phyloP scores from a whole-genome alignment of 2,888 invertebrate species.

The Punctoribates punctum region DNA sequence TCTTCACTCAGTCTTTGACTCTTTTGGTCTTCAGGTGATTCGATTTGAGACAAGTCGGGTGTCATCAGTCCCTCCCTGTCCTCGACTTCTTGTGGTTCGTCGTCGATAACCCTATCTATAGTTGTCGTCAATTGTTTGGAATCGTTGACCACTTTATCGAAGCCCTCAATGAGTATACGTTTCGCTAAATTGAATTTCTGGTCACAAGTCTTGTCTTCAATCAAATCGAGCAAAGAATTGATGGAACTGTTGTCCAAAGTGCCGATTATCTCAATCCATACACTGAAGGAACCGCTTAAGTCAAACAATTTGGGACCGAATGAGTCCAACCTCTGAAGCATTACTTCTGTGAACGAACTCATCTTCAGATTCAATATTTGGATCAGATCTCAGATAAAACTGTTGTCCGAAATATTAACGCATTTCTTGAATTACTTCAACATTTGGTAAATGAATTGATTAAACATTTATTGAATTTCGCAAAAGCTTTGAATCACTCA shows the following conservation, averaged over 20 bases:
- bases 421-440: too few relatives aligned
- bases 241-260: neutral
- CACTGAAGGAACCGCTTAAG: neutral
- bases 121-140: too few relatives aligned
- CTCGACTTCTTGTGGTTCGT: neutral
- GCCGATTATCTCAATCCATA: neutral
- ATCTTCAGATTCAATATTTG: too few relatives aligned
- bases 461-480: too few relatives aligned
- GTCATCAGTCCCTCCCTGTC: neutral
- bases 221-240: neutral
- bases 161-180: neutral
- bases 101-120: too few relatives aligned
- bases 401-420: too few relatives aligned
- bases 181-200: constrained; percentile 14
- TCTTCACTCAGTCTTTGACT: too few relatives aligned
- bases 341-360: constrained; percentile 48
- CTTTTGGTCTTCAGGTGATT: neutral
- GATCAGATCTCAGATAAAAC: too few relatives aligned
- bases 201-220: neutral
- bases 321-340: constrained; percentile 54
- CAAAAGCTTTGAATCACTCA: too few relatives aligned
- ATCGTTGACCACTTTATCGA: neutral
- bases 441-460: too few relatives aligned
- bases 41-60: neutral
- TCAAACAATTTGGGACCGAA: neutral